phyloP scores from a whole-genome alignment of 2,797 vertebrate genomes.

The Melanotaenia maccullochi region DNA sequence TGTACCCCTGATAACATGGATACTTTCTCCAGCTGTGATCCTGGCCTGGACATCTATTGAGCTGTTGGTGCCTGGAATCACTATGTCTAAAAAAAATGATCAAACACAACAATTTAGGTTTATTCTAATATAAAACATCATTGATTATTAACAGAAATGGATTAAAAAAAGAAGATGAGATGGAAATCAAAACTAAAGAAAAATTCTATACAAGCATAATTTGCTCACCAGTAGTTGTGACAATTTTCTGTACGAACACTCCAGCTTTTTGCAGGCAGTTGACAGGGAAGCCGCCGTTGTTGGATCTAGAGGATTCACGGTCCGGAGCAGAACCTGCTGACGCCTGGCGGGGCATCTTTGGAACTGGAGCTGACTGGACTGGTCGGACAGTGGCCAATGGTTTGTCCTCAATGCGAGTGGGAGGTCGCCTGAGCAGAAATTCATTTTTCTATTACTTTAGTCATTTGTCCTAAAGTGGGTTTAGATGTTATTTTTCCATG shows the following conservation, averaged over 20 bases:
- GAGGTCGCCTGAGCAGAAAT: slow-evolving; percentile 85
- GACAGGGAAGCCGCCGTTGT: slow-evolving; percentile 89
- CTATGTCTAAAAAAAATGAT: slow-evolving; percentile 84
- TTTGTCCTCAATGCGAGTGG: slow-evolving; percentile 88
- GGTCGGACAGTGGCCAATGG: slow-evolving; percentile 90
- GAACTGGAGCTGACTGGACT: slow-evolving; percentile 91
- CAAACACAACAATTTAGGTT: not conserved
- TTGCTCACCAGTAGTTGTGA: slow-evolving; percentile 92
- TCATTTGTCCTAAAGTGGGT: not conserved
- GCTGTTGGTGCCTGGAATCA: slow-evolving; percentile 93
- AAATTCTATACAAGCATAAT: not conserved
- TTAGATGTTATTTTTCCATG: not conserved
- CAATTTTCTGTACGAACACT: slow-evolving; percentile 95
- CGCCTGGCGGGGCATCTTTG: slow-evolving; percentile 91
- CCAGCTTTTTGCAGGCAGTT: slow-evolving; percentile 96
- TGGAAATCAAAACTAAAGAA: not conserved
- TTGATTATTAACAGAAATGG: not conserved
- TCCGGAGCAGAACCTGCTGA: slow-evolving; percentile 77
- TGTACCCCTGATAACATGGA: slow-evolving; percentile 93
- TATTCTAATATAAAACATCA: not conserved
- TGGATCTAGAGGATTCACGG: slow-evolving; percentile 70
- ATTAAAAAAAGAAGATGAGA: no score
- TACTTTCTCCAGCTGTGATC: slow-evolving; percentile 91
- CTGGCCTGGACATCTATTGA: slow-evolving; percentile 91
- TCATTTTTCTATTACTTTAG: not conserved